These are phyloP conservation scores for Cyanoderma ruficeps DNA, from an alignment of 2,113 vertebrate species.

Conservation along the genomic window DNA sequence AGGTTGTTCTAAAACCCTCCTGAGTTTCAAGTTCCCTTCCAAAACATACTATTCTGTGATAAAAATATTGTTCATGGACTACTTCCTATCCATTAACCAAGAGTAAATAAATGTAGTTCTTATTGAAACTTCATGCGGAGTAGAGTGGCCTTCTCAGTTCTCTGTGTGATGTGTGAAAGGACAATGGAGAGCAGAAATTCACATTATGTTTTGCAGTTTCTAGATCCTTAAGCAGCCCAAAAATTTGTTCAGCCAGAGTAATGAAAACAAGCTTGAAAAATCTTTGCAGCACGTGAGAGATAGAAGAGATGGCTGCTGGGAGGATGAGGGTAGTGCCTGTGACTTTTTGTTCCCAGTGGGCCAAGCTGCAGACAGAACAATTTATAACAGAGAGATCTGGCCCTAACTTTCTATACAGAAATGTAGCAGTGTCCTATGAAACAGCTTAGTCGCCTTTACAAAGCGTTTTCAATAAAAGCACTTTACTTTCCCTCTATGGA, in stretches of 20 bases:
- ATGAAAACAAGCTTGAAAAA: not conserved
- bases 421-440: not conserved
- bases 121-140: not conserved
- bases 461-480: not conserved
- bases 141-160: not conserved
- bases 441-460: not conserved
- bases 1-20: not conserved
- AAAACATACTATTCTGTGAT: not conserved
- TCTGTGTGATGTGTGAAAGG: not conserved
- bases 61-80: not conserved
- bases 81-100: not conserved
- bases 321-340: not conserved
- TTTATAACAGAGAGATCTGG: not conserved
- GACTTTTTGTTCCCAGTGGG: not conserved
- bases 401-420: not conserved
- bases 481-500: not conserved
- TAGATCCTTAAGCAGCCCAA: not conserved
- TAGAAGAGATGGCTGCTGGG: not conserved
- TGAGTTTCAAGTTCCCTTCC: not conserved
- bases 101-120: not conserved
- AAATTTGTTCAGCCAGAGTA: not conserved
- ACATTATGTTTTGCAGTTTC: not conserved
- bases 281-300: not conserved
- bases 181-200: not conserved
- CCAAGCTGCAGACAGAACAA: not conserved